These are phyloP conservation scores for Haplotaxodon microlepis DNA, from an alignment of 2,113 vertebrate species.

Conservation along the genomic window DNA sequence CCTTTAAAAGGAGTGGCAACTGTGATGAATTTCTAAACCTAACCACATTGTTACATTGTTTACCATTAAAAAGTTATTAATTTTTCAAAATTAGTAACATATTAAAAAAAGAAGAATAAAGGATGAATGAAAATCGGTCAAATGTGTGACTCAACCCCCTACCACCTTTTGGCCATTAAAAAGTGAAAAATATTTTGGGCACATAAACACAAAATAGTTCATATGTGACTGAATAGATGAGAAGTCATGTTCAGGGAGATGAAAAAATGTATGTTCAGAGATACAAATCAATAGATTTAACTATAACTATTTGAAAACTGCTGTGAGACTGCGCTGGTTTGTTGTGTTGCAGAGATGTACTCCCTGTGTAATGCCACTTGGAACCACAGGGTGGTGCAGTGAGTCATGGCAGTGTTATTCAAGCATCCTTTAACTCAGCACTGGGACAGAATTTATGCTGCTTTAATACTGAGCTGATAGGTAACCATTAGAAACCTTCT, in stretches of 20 bases:
- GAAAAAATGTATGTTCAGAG: not conserved
- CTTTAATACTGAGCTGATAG: not conserved
- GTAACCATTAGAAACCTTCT: not conserved
- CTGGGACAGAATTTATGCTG: not conserved
- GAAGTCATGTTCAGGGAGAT: not conserved
- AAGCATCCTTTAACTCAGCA: not conserved
- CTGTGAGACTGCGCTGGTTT: not conserved
- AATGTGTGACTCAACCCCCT: not conserved
- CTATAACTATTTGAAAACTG: not conserved
- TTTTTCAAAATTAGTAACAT: not conserved
- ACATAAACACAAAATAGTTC: not conserved
- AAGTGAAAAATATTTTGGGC: not conserved
- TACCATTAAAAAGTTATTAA: not conserved
- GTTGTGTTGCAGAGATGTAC: not conserved
- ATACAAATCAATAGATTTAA: not conserved
- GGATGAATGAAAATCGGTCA: not conserved
- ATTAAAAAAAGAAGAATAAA: not conserved
- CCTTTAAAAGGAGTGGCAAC: not conserved
- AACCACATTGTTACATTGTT: not conserved
- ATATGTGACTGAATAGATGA: not conserved
- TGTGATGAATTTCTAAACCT: not conserved
- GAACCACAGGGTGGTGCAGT: not conserved
- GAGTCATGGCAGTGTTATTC: not conserved
- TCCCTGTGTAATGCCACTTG: fast-evolving
- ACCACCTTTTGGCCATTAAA: not conserved